Evolutionary conservation across 37 sponge, comb jelly and placozoan species (phyloP).

Genomic region (Hexactinellida sp.): DNA sequence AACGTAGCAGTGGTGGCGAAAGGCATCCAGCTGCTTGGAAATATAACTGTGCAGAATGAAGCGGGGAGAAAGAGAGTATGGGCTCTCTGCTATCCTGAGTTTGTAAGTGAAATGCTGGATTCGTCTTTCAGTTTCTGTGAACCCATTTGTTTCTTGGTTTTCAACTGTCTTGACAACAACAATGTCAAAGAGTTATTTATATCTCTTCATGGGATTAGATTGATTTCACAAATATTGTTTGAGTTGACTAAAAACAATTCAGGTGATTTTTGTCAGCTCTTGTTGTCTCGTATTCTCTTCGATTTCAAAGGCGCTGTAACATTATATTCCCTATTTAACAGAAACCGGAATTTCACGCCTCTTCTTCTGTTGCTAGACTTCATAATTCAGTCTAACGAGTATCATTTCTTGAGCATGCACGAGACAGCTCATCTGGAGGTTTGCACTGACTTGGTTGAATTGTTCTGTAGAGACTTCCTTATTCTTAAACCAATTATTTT

Average conservation of each 20-base stretch:
- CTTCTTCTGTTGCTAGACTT: background rate
- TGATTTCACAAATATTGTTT: background rate
- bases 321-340: background rate
- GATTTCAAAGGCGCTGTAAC: background rate
- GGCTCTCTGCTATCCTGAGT: background rate
- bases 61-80: background rate
- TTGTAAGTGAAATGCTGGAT: background rate
- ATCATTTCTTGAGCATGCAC: background rate
- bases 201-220: background rate
- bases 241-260: background rate
- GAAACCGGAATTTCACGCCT: background rate
- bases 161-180: background rate
- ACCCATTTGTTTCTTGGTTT: background rate
- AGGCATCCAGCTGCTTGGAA: background rate
- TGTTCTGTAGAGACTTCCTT: background rate
- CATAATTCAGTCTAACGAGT: background rate
- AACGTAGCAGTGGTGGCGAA: background rate
- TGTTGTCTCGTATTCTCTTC: constrained; percentile 5
- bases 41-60: constrained; percentile 8
- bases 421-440: background rate
- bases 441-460: background rate
- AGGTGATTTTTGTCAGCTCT: constrained; percentile 5
- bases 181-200: background rate
- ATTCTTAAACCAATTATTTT: background rate
- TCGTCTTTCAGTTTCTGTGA: background rate